These are phyloP conservation scores for Thymelicus lineola DNA, from an alignment of 2,888 invertebrate species.

Conservation along the genomic window DNA sequence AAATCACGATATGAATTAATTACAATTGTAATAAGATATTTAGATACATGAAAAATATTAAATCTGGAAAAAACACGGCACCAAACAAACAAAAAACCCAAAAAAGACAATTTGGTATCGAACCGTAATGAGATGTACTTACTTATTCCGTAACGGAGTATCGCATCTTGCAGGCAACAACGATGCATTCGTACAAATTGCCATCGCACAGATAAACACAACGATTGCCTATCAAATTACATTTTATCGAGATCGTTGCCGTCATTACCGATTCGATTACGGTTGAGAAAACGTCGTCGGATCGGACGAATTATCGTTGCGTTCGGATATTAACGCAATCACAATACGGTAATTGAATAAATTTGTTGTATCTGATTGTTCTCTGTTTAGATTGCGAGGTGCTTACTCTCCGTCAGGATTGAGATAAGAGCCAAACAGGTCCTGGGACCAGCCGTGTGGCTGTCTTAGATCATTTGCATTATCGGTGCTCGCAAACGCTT, in stretches of 20 bases:
- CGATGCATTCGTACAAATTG: slow-evolving; percentile 56
- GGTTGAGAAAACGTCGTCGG: slow-evolving; percentile 54
- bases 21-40: too few relatives aligned
- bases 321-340: slow-evolving; percentile 30
- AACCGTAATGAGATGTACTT: slow-evolving; percentile 32
- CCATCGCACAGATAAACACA: slow-evolving; percentile 54
- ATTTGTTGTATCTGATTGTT: slow-evolving; percentile 35
- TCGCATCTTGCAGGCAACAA: slow-evolving; percentile 46
- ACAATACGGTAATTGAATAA: slow-evolving; percentile 35
- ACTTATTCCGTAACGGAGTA: slow-evolving; percentile 45
- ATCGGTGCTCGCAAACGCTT: slow-evolving; percentile 24
- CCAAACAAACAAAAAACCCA: neutral
- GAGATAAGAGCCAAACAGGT: slow-evolving; percentile 29
- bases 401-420: slow-evolving; percentile 27
- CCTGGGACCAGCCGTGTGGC: slow-evolving; percentile 31
- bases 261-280: slow-evolving; percentile 44
- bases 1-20: too few relatives aligned
- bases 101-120: slow-evolving; percentile 41
- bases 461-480: slow-evolving; percentile 33
- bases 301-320: slow-evolving; percentile 37
- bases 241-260: slow-evolving; percentile 62
- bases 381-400: slow-evolving; percentile 28
- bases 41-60: too few relatives aligned
- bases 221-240: slow-evolving; percentile 66
- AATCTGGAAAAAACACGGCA: neutral